A percentile compares a stretch with the other conserved stretches of the same genome.
Evolutionary conservation across 2,797 vertebrate species (phyloP).

Genomic region (Numenius phaeopus): DNA sequence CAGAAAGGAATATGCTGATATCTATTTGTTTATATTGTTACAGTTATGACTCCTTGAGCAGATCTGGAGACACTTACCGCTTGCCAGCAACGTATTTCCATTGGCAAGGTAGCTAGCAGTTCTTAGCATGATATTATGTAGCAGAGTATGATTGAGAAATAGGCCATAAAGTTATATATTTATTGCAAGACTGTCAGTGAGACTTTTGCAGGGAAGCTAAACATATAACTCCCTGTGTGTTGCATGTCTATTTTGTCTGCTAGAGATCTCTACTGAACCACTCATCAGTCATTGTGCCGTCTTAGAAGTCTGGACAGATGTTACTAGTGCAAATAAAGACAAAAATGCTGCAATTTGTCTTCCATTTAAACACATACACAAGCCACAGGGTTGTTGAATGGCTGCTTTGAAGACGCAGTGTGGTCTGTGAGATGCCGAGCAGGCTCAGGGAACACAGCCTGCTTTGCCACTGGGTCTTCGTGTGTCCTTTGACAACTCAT

Average conservation of each 20-base stretch:
- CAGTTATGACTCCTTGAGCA: constrained; percentile 66
- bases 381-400: neutral
- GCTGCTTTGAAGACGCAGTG: neutral
- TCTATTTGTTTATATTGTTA: constrained; percentile 76
- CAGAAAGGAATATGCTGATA: constrained; percentile 67
- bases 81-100: constrained; percentile 76
- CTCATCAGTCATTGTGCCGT: neutral
- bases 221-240: neutral
- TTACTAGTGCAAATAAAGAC: constrained; percentile 25
- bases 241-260: constrained; percentile 13
- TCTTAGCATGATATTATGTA: constrained; percentile 66
- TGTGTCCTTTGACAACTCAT: constrained; percentile 38
- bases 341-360: constrained; percentile 16
- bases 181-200: constrained; percentile 47
- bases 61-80: constrained; percentile 53
- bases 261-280: neutral
- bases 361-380: constrained; percentile 5
- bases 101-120: constrained; percentile 69
- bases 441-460: accelerated
- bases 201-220: constrained; percentile 46
- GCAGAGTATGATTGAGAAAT: constrained; percentile 67
- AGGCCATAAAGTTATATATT: constrained; percentile 63
- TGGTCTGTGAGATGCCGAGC: neutral
- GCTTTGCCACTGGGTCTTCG: neutral
- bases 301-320: constrained; percentile 14